Percentiles rank a stretch among this genome's conserved stretches.
Conservation (phyloP, 2,797 vertebrate genomes). For the Megalops cyprinoides region DNA sequence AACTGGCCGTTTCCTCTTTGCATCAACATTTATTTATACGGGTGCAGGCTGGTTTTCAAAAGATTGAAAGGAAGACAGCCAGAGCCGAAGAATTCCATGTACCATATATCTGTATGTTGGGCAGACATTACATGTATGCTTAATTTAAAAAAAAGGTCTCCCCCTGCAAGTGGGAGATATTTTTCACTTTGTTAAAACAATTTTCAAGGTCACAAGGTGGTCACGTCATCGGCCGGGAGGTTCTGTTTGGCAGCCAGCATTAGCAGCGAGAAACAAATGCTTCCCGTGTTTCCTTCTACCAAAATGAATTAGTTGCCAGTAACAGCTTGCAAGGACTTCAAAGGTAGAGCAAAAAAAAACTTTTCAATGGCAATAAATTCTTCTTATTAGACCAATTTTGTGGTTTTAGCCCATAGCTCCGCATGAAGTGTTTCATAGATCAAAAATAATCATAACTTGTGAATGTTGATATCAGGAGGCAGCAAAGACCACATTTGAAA, state of each 20-base stretch:
- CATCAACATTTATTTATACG: slow-evolving; percentile 85
- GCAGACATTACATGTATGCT: slow-evolving; percentile 77
- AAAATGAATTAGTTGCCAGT: slow-evolving; percentile 35
- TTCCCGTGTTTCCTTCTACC: slow-evolving; percentile 32
- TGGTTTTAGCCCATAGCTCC: slow-evolving; percentile 19
- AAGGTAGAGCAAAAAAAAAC: slow-evolving; percentile 13
- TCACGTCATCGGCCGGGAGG: slow-evolving; percentile 82
- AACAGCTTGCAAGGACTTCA: slow-evolving; percentile 30
- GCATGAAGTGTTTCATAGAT: slow-evolving; percentile 15
- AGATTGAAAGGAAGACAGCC: slow-evolving; percentile 81
- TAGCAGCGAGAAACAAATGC: slow-evolving; percentile 77
- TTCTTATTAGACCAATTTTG: slow-evolving; percentile 30
- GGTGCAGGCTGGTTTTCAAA: slow-evolving; percentile 82
- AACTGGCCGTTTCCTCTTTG: slow-evolving; percentile 81
- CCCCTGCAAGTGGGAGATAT: slow-evolving; percentile 85
- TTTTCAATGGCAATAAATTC: slow-evolving; percentile 27
- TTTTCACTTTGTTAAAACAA: slow-evolving; percentile 88
- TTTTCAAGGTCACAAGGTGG: slow-evolving; percentile 85
- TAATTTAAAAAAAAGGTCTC: slow-evolving; percentile 81
- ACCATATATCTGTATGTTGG: slow-evolving; percentile 83
- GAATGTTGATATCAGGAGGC: neutral
- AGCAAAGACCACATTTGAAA: slow-evolving; percentile 21
- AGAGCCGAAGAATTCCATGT: slow-evolving; percentile 79
- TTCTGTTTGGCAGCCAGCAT: slow-evolving; percentile 81
- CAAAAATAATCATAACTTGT: neutral